Evolutionary conservation across 2,797 vertebrate species (phyloP), one percentile per base, ranked within the genome.

Genomic region (Remorina albescens): DNA sequence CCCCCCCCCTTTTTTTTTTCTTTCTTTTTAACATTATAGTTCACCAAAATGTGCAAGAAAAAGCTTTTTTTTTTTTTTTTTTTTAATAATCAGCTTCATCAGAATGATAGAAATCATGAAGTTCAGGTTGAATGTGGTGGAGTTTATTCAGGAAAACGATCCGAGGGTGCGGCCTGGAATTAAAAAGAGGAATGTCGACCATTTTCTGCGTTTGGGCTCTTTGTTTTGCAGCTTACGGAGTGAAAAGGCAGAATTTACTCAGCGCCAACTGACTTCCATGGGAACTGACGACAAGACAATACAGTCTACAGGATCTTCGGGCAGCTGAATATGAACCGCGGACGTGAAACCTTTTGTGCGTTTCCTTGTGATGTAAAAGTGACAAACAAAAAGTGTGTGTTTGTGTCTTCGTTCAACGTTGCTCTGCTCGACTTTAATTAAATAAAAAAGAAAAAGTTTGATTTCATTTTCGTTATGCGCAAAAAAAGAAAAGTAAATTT

Each of bases 211-310:
- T 82, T 30, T 39, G 66, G n/a, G 0, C 21, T 66, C 81, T 76
- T 87, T 72, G 78, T 87, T 84, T 80, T 30, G 73, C 67, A 80
- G 86, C 46, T 12, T 18, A 28, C 25, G 77, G 84, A 89, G 36
- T 19, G 82, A 83, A 88, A n/a, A 91, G 42, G 32, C 0, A 30
- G 8, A 41, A 64, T 86, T 76, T 64, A 58, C 55, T 78, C 65
- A 66, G 69, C 2, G 47, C 73, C 77, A 77, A 80, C 51, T 47
- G 88, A 76, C 77, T 23, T 56, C 67, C 85, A 74, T 55, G 74
- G 81, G 79, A 85, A 90, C 81, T 71, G 78, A 83, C 88, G n/a
- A 3, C 0, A 23, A 41, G 54, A 71, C 78, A 78, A 30, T 6
- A 9, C 47, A 49, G 34, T 7, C 28, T 0, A n/a, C n/a, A 18